These are phyloP conservation scores for Phrynosoma blainvillii DNA, from an alignment of 2,113 vertebrate genomes.

Conservation along the genomic window DNA sequence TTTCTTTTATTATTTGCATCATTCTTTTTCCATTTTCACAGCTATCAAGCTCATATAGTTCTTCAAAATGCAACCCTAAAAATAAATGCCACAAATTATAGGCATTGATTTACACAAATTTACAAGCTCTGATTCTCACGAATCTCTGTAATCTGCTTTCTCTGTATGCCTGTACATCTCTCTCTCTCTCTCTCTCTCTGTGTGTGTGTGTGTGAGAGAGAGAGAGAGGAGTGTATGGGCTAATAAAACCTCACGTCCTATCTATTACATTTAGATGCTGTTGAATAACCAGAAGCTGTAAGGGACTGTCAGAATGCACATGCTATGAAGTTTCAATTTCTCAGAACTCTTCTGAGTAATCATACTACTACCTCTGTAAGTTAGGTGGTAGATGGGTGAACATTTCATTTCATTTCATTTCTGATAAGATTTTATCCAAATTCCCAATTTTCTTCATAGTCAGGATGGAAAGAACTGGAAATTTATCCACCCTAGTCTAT, in stretches of 20 bases:
- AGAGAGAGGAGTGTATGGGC: no score
- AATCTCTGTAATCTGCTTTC: conserved; percentile 39
- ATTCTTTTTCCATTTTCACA: conserved; percentile 54
- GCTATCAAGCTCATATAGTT: conserved; percentile 39
- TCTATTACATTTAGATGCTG: background rate
- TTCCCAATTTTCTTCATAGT: no score
- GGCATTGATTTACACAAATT: conserved; percentile 47
- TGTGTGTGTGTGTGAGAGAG: no score
- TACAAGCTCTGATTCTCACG: conserved; percentile 54
- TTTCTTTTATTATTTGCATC: conserved; percentile 37
- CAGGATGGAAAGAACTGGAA: no score
- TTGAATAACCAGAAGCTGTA: background rate
- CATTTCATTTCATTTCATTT: no score
- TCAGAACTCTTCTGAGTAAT: background rate
- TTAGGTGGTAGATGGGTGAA: background rate
- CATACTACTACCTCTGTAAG: background rate
- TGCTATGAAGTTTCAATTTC: background rate
- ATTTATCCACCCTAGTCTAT: no score
- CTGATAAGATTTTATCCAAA: no score
- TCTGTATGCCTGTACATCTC: background rate
- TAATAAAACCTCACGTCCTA: background rate
- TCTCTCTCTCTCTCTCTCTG: background rate
- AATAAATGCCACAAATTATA: conserved; percentile 70
- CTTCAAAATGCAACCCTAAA: conserved; percentile 64
- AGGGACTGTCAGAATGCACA: no score